Base-by-base conservation (phyloP, 2,113 vertebrate species). In the Parotia lawesii region DNA sequence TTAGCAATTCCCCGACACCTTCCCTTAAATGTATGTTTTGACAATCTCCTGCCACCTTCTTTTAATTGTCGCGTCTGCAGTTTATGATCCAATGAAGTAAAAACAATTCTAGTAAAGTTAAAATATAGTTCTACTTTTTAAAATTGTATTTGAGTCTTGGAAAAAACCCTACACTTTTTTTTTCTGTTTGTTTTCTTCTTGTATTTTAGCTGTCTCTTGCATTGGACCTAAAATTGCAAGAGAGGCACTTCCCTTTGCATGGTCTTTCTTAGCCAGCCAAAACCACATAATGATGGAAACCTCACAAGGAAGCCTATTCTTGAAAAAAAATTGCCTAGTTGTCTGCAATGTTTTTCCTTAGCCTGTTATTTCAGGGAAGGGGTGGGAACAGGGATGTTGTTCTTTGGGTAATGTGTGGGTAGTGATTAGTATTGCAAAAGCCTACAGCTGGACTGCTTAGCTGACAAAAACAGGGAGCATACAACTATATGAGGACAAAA, bases 301-400 rank as follows among this genome's bases (percentile, higher is more conserved):
- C 86, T 89, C 81, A 92, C 62, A 95, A 95, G 70, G 94, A 96
- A 94, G 66, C 27, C 21, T 95, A 87, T 84, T 96, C 86, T 96
- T 92, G 77, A 16, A 89, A 89, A 76, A 72, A 84, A 76, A 38
- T 5, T 45, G 58, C 60, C 31, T 86, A 21, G 19, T 96, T 94
- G 95, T 92, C 89, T 96, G 71, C 60, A 75, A 47, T 87, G 47
- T 91, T 96, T 96, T 97, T 66, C 67, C 85, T 86, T 53, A 93
- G 78, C 82, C 77, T 96, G 80, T 96, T 96, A 97, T 97, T 97
- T 97, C 88, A 93, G 93, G 79, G 94, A 94, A 95, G 61, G 94
- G 77, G 87, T 96, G 91, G 94, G 91, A 95, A 60, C 42, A 56
- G 7, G 72, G 89, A 95, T 93, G 89, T 95, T 94, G 74, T 87